These are phyloP conservation scores for Cassiopea xamachana DNA, from an alignment of 30 jellyfish, hydroid and myxozoan genomes.

Conservation along the genomic window DNA sequence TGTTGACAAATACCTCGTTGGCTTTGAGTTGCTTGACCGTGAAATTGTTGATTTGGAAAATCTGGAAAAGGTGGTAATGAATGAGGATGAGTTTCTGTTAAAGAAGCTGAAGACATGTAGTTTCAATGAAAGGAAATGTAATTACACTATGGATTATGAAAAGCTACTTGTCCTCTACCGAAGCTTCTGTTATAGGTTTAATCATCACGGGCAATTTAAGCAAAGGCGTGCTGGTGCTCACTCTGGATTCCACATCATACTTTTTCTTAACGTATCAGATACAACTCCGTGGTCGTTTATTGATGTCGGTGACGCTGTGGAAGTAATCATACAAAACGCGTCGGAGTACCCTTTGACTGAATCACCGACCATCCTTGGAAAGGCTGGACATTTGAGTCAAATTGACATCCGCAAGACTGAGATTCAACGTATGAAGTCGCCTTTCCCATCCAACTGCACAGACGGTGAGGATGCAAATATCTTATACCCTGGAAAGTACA, in stretches of 20 bases:
- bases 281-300: background rate
- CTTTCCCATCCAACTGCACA: conserved; percentile 58
- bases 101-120: conserved; percentile 7
- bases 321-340: conserved; percentile 31
- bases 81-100: conserved; percentile 20
- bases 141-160: conserved; percentile 20
- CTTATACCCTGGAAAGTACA: conserved; percentile 43
- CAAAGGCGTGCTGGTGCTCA: conserved; percentile 35
- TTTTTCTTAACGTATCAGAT: conserved; percentile 14
- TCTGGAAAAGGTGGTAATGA: background rate
- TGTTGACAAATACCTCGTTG: background rate
- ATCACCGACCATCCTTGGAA: conserved; percentile 7
- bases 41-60: background rate
- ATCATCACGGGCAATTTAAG: conserved; percentile 17
- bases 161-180: background rate
- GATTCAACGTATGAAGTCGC: conserved; percentile 18
- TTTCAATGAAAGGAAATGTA: background rate
- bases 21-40: conserved; percentile 5
- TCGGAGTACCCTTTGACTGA: conserved; percentile 24
- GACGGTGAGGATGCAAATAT: conserved; percentile 19
- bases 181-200: conserved; percentile 36
- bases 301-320: conserved; percentile 51
- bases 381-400: conserved; percentile 37
- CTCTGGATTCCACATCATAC: background rate
- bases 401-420: conserved; percentile 27